A percentile compares a stretch with the other conserved stretches of the same genome.
Evolutionary conservation across 2,888 invertebrate species (phyloP).

Genomic region (Drosophila greeni): DNA sequence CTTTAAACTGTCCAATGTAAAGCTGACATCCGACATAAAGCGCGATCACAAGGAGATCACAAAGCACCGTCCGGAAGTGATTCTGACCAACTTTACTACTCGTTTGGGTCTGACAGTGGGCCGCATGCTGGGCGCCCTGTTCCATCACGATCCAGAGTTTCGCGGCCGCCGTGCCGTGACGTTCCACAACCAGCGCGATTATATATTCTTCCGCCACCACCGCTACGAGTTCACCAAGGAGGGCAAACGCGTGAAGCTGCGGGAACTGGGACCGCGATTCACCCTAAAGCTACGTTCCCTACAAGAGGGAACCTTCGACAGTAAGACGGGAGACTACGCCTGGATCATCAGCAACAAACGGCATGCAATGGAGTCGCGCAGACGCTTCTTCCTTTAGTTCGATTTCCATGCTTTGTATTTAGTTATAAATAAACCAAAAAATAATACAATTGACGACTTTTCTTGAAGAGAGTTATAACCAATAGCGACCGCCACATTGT

Average conservation of each 20-base stretch:
- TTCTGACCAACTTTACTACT: slow-evolving; percentile 97
- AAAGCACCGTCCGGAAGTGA: slow-evolving; percentile 94
- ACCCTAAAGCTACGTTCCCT: slow-evolving; percentile 94
- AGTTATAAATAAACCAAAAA: slow-evolving; percentile 44
- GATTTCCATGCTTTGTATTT: slow-evolving; percentile 37
- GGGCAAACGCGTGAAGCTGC: slow-evolving; percentile 85
- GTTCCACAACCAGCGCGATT: slow-evolving; percentile 99
- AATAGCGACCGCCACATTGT: slow-evolving; percentile 30
- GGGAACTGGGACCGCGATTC: slow-evolving; percentile 98
- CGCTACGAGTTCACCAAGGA: slow-evolving; percentile 95
- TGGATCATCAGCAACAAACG: slow-evolving; percentile 95
- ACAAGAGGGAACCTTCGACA: slow-evolving; percentile 98
- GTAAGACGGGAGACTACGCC: slow-evolving; percentile 97
- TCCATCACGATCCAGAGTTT: slow-evolving; percentile 97
- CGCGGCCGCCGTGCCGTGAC: slow-evolving; percentile 95
- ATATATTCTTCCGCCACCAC: slow-evolving; percentile 98
- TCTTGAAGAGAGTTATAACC: slow-evolving; percentile 27
- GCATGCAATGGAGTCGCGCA: slow-evolving; percentile 95
- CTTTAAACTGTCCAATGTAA: slow-evolving; percentile 95
- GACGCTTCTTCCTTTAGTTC: slow-evolving; percentile 92
- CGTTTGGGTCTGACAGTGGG: slow-evolving; percentile 93
- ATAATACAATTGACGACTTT: slow-evolving; percentile 27
- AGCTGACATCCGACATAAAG: slow-evolving; percentile 91
- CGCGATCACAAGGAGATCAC: slow-evolving; percentile 89
- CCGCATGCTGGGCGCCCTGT: slow-evolving; percentile 94